Base-by-base conservation (phyloP, 2,888 invertebrate species). In the Noctua comes region DNA sequence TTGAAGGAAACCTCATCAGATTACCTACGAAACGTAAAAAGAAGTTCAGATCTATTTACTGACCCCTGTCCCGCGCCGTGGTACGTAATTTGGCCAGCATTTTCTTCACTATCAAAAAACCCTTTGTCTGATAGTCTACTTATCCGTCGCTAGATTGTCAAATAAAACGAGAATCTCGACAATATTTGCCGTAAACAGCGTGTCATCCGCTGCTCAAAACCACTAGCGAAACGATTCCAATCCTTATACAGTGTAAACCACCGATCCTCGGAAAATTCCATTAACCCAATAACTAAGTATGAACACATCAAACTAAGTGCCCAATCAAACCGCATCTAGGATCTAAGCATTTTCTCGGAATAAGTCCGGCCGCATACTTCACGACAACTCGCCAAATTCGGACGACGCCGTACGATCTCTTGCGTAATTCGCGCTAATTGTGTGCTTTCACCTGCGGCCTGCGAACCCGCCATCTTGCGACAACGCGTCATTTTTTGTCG, bases 351-450 rank as follows among this genome's bases (percentile, higher is more conserved):
- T 73, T 88, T 86, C 88, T 85, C 72, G 73, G 87, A 84, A 88
- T 80, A 79, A 84, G 83, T 75, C 81, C 74, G 79, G 76, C 80
- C 80, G 72, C 90, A 89, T 86, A 88, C 79, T 80, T 51, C 51
- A 68, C 73, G 81, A 82, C 83, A 79, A 87, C 76, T 83, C 83
- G 70, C 90, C 88, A 86, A 90, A 90, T 89, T 90, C 84, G 88
- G 88, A 84, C 82, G 75, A 68, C 65, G 73, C 74, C 73, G 64
- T 82, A 79, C 72, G 84, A 79, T 75, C 59, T 21, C 69, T 93
- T 92, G 88, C 92, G 88, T 88, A 91, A 92, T 81, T 82, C 86
- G 86, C 77, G 85, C 91, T 93, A 92, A 93, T 93, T 93, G 90
- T 90, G 77, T 88, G 90, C 93, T 92, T 92, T 93, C 92, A 91